Evolutionary conservation across 2,888 invertebrate genomes (phyloP).

Genomic region (Exocentrus adspersus): DNA sequence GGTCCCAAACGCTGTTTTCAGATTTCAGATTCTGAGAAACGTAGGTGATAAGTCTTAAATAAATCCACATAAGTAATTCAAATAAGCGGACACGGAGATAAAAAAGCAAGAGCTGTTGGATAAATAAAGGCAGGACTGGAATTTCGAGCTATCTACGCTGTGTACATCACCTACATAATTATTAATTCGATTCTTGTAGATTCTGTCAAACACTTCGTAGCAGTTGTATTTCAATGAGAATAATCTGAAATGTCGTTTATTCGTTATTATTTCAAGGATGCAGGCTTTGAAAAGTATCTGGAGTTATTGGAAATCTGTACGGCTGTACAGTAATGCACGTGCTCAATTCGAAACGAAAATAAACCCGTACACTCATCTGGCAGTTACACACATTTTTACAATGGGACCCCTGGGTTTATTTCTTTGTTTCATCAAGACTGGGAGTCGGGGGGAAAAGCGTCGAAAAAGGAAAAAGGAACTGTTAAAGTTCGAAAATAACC

Average conservation of each 20-base stretch:
- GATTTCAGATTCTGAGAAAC: constrained; percentile 17
- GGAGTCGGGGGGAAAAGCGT: constrained; percentile 16
- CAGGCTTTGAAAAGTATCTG: no score
- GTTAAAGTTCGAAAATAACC: constrained; percentile 24
- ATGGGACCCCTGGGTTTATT: constrained; percentile 20
- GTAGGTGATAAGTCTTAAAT: constrained; percentile 23
- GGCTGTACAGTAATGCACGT: constrained; percentile 42
- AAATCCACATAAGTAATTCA: constrained; percentile 27
- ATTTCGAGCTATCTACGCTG: background rate
- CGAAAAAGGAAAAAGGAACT: constrained; percentile 19
- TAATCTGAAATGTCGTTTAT: no score
- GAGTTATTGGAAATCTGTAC: no score
- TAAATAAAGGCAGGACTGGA: constrained; percentile 23
- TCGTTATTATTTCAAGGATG: no score
- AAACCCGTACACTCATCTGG: constrained; percentile 44
- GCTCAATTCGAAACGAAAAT: constrained; percentile 45
- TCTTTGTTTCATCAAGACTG: constrained; percentile 14
- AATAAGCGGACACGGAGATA: constrained; percentile 24
- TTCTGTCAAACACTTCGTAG: no score
- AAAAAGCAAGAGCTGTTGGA: constrained; percentile 24
- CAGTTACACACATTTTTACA: constrained; percentile 40
- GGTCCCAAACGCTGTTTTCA: constrained; percentile 2
- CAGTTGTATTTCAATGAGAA: no score
- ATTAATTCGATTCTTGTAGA: no score
- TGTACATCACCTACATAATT: no score